These are phyloP conservation scores for Amblyopsis hoosieri DNA, from an alignment of 2,797 vertebrate genomes.

Conservation along the genomic window DNA sequence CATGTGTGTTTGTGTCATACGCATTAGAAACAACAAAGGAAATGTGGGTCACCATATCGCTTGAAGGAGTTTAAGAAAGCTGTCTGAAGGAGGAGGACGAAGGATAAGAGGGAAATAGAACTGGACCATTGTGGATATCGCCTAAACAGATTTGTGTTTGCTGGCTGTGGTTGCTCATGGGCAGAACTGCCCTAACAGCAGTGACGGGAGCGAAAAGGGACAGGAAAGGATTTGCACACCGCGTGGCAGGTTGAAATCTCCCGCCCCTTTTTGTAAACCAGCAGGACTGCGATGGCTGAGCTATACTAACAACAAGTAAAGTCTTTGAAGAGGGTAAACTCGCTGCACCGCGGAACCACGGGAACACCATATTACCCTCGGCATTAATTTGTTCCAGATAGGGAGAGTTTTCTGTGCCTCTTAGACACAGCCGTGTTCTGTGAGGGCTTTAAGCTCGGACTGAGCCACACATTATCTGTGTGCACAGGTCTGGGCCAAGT, in stretches of 20 bases:
- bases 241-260: conserved; percentile 45
- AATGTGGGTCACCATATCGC: conserved; percentile 56
- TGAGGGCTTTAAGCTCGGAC: conserved; percentile 53
- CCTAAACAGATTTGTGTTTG: too few species aligned
- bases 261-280: conserved; percentile 39
- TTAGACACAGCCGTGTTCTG: conserved; percentile 61
- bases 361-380: conserved; percentile 58
- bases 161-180: conserved; percentile 3
- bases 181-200: conserved; percentile 32
- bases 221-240: conserved; percentile 47
- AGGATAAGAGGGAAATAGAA: background rate
- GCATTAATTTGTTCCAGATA: conserved; percentile 72
- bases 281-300: conserved; percentile 48
- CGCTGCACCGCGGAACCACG: conserved; percentile 49
- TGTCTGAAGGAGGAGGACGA: conserved; percentile 4
- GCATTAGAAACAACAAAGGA: conserved; percentile 40
- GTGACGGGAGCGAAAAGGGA: conserved; percentile 19
- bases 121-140: too few species aligned
- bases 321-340: conserved; percentile 59
- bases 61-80: conserved; percentile 32
- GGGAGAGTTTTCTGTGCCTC: conserved; percentile 54
- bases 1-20: conserved; percentile 31
- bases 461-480: conserved; percentile 24
- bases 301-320: conserved; percentile 51
- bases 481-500: conserved; percentile 29